Evolutionary conservation across 2,888 invertebrate genomes (phyloP), one percentile per base, ranked within the genome.

Genomic region (Thereva unica): DNA sequence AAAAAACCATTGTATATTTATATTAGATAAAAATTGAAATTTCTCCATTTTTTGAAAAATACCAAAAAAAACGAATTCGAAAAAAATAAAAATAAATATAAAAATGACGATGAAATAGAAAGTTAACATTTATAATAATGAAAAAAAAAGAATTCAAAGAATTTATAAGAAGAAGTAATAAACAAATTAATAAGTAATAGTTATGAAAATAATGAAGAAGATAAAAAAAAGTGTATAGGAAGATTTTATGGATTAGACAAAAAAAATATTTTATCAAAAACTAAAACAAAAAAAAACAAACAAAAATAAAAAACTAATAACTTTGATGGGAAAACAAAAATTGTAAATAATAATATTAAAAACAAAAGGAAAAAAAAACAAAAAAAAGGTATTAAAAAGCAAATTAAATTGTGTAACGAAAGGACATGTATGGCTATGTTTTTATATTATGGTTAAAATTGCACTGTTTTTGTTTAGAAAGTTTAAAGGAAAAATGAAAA

Each of bases 81-180:
- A 50, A 49, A 50, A 50, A 23, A n/a, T 23, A 53, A 53, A 34
- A 41, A 55, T 42, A 38, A 47, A 59, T 47, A 6, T 55, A 37
- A 61, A 61, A 61, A 50, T 50, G 50, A 61, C 50, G 50, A 61
- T 50, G 61, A 50, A 61, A 61, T 50, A 61, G 50, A 61, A 50
- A 61, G 50, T 61, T 61, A 61, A 50, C 49, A 61, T 50, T 40
- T 50, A 61, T 50, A 61, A 61, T 50, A 50, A 50, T 4, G 41
- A 41, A 50, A 10, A 52, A 52, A 52, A 53, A 37, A 61, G 34
- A 50, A 41, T 50, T 41, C 49, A 47, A 41, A 61, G 41, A 61
- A 49, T 61, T 61, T 61, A 50, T 50, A 47, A 47, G 50, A 23
- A 9, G 49, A 61, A 40, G 37, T 23, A 23, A 23, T 23, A 23